Base-by-base conservation (phyloP, 1,140 invertebrate species). In the Stratiolaelaps scimitus region DNA sequence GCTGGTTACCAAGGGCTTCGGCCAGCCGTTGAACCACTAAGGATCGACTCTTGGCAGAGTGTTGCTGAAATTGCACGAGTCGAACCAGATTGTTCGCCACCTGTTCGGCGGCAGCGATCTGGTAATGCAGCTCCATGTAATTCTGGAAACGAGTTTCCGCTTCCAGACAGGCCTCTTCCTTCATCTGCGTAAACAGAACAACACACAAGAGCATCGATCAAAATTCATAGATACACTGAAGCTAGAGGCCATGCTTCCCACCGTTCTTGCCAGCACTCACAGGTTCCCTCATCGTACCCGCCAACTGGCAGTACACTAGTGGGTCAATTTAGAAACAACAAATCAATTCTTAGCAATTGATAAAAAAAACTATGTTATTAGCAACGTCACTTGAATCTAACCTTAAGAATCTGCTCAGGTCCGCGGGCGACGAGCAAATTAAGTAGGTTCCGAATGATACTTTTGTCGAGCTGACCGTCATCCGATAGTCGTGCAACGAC, bases 381-480 rank as follows among this genome's bases (percentile, higher is more conserved):
- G n/a, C n/a, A n/a, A n/a, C n/a, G n/a, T n/a, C n/a, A n/a, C n/a
- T n/a, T 10, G 34, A 40, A 40, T 40, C 5, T 6, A 40, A 40
- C 34, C 34, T 40, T 40, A 10, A 40, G 34, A 26, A 60, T 60
- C 53, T 29, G 53, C 17, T 60, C 53, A n/a, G 53, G 34, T 60
- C 53, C 34, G 2, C 26, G 20, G 10, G 26, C 53, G 2, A 60
- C 53, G 13, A 60, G 20, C 15, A 60, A 10, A 23, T 60, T 60
- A 26, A 60, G 53, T 5, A 60, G 15, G 26, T 34, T 60, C 10
- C 34, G 26, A 34, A 60, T 26, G 34, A 60, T 26, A 15, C 34
- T 60, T 34, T 60, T 60, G 53, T 60, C 53, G 15, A 17, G 53
- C 23, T 60, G 53, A 15, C 34, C 53, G 23, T 60, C 53, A 15